phyloP scores from a whole-genome alignment of 2,113 vertebrate species.

The Nothocercus julius region DNA sequence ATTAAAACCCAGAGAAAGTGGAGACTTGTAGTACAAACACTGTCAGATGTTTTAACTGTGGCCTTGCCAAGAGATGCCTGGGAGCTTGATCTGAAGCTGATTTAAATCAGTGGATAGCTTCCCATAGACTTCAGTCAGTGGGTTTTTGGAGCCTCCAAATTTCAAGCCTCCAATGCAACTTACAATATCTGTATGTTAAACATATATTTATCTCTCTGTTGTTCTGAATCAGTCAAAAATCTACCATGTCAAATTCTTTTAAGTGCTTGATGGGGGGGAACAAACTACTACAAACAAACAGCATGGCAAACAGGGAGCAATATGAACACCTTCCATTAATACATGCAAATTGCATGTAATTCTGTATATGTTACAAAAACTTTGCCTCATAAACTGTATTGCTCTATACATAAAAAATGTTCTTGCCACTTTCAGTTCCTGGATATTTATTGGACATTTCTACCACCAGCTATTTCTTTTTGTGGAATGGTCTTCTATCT shows the following conservation, averaged over 20 bases:
- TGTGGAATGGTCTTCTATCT: conserved; percentile 23
- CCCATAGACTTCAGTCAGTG: not conserved
- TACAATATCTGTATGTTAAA: not conserved
- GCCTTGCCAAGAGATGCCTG: not conserved
- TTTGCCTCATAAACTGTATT: conserved; percentile 54
- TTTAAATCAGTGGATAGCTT: conserved; percentile 3
- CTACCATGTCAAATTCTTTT: conserved; percentile 11
- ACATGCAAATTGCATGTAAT: not conserved
- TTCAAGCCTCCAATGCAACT: not conserved
- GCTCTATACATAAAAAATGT: conserved; percentile 35
- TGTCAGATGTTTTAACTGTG: conserved; percentile 5
- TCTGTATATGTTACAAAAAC: conserved; percentile 35
- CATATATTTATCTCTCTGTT: conserved; percentile 35
- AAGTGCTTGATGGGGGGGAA: conserved; percentile 10
- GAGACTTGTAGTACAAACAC: not conserved
- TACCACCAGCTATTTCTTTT: conserved; percentile 28
- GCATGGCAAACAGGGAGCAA: not conserved
- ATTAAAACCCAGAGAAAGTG: not conserved
- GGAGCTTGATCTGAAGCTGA: not conserved
- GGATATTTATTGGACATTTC: conserved; percentile 54
- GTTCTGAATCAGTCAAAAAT: conserved; percentile 15
- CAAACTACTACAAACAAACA: conserved; percentile 4
- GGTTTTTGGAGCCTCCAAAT: not conserved
- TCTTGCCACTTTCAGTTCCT: conserved; percentile 13
- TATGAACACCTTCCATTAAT: conserved; percentile 39